Percentiles rank a stretch among this genome's conserved stretches.
Conservation (phyloP, 2,797 vertebrate genomes). For the Acestrorhynchus altus region DNA sequence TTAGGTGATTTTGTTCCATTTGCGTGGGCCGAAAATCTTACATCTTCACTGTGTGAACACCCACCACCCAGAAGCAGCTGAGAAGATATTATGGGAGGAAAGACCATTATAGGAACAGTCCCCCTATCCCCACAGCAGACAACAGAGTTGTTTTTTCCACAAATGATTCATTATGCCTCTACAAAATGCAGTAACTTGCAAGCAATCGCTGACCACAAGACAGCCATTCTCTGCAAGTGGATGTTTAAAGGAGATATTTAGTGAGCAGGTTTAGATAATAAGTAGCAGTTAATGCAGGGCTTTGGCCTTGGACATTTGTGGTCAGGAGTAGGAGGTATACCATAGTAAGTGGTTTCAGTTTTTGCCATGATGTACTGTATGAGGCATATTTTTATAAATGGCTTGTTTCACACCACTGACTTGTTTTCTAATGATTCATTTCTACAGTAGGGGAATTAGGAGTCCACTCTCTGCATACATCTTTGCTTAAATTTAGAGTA, state of each 20-base stretch:
- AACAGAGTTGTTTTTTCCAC: constrained; percentile 41
- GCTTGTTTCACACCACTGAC: neutral
- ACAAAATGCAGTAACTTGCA: neutral
- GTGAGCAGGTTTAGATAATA: neutral
- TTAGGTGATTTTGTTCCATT: constrained; percentile 21
- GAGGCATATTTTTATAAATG: constrained; percentile 1
- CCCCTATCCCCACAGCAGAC: neutral
- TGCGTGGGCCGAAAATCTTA: constrained; percentile 38
- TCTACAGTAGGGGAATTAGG: neutral
- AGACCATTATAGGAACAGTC: constrained; percentile 19
- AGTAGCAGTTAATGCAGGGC: neutral
- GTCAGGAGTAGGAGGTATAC: constrained; percentile 17
- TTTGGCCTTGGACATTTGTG: constrained; percentile 1
- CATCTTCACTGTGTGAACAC: constrained; percentile 10
- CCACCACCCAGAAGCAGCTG: constrained; percentile 17
- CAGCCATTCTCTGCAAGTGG: neutral
- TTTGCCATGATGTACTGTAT: constrained; percentile 1
- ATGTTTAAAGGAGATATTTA: neutral
- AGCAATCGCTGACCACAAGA: neutral
- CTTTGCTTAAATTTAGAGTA: neutral
- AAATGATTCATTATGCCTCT: constrained; percentile 41
- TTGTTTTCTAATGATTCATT: neutral
- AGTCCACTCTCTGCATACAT: neutral
- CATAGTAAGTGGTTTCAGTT: constrained; percentile 15
- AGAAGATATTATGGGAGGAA: constrained; percentile 18